Base-by-base conservation (phyloP, 2,888 invertebrate species). In the Tetragonula carbonaria region DNA sequence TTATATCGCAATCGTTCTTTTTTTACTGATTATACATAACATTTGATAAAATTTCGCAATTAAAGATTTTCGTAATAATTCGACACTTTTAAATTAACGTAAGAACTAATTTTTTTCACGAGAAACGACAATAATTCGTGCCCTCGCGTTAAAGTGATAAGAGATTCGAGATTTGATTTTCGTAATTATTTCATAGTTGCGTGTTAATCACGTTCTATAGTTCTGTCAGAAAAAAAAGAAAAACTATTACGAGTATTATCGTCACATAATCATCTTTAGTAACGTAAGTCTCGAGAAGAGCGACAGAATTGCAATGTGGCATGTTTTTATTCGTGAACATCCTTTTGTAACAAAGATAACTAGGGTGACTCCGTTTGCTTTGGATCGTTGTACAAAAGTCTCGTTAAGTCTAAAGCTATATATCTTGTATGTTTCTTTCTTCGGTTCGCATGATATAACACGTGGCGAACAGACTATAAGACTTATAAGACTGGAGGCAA, bases 381-480 rank as follows among this genome's bases (percentile, higher is more conserved):
- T 82, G 71, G 84, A 85, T 79, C 82, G 73, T 67, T 38, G 59
- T 66, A 89, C 90, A 89, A 89, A 89, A 78, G 82, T 90, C 89
- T 89, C 45, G 87, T 89, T 89, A 87, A 89, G 84, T 74, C 70
- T 67, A 71, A 82, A 70, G 71, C 87, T 82, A 80, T 68, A 74
- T 71, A 76, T 73, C 55, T 85, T 78, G 77, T 65, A 70, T 73
- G 77, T 85, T 88, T 85, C 87, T 84, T 87, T 89, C 81, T 79
- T 86, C 57, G 51, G 78, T 82, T 82, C 86, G 80, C 84, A 74
- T 80, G 84, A 84, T 76, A 76, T 62, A 76, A 63, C 70, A 73
- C 63, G 76, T 51, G 28, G 66, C n/a, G 51, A 74, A 70, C 55
- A 70, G 84, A 65, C 68, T 23, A 23, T 23, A 23, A 23, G 28